Evolutionary conservation across 2,888 invertebrate species (phyloP).

Genomic region (Tachina lurida): DNA sequence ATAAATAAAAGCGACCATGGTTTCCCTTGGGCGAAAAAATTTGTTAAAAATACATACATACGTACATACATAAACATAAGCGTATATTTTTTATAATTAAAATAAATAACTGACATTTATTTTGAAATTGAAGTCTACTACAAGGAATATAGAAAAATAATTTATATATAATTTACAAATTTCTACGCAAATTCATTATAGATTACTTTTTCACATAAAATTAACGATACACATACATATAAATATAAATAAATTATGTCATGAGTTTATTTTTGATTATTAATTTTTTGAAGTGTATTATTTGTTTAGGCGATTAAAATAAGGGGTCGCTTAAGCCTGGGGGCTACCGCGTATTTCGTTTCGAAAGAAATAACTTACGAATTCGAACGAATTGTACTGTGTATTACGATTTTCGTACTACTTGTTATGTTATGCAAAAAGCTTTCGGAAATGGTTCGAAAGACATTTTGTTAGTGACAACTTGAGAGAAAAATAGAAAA

Average conservation of each 20-base stretch:
- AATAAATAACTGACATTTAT: background rate
- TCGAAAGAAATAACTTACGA: no score
- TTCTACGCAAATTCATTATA: background rate
- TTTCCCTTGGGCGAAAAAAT: constrained; percentile 28
- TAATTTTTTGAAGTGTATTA: no score
- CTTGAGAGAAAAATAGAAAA: no score
- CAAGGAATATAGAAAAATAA: background rate
- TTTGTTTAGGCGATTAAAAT: no score
- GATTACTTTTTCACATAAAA: background rate
- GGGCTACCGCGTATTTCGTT: no score
- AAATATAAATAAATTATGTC: constrained; percentile 15
- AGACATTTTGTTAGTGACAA: no score
- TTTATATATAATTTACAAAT: background rate
- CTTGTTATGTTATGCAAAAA: no score
- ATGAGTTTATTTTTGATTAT: constrained; percentile 10
- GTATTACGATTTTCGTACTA: no score
- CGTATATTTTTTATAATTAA: constrained; percentile 27
- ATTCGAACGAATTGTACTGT: no score
- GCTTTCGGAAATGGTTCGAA: no score
- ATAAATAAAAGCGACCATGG: background rate
- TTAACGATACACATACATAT: background rate
- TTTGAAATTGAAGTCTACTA: constrained; percentile 3
- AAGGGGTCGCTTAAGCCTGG: no score
- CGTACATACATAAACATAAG: constrained; percentile 7
- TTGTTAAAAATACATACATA: constrained; percentile 30